These are phyloP conservation scores for Tetranychus truncatus DNA, from an alignment of 2,888 invertebrate genomes.

Conservation along the genomic window DNA sequence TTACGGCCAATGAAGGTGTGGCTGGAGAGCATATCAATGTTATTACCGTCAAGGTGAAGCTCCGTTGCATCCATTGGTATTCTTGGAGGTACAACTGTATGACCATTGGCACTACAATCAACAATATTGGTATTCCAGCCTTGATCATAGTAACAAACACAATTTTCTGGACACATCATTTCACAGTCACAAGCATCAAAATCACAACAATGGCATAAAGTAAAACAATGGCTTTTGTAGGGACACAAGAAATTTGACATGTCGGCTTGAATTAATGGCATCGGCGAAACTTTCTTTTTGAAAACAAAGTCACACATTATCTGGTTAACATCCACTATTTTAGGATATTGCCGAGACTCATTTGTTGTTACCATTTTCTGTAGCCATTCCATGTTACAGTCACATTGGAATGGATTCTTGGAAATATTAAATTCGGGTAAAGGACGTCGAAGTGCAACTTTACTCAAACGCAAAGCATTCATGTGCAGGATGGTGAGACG, in stretches of 20 bases:
- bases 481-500: conserved; percentile 73
- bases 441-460: conserved; percentile 47
- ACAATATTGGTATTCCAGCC: conserved; percentile 69
- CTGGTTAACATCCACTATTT: conserved; percentile 59
- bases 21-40: conserved; percentile 52
- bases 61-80: conserved; percentile 83
- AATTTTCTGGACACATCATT: conserved; percentile 70
- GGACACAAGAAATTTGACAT: conserved; percentile 51
- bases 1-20: conserved; percentile 70
- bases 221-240: conserved; percentile 66
- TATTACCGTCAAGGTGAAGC: conserved; percentile 64
- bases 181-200: conserved; percentile 80
- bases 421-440: conserved; percentile 29
- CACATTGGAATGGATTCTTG: conserved; percentile 45
- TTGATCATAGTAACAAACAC: conserved; percentile 71
- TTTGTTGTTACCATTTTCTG: conserved; percentile 47
- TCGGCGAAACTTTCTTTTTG: not conserved
- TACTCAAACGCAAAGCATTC: conserved; percentile 62
- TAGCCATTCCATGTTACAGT: conserved; percentile 76
- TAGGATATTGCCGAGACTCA: conserved; percentile 56
- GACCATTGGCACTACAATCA: conserved; percentile 41
- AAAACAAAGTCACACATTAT: conserved; percentile 58
- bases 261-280: conserved; percentile 23
- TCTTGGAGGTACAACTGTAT: conserved; percentile 45
- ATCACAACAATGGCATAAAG: conserved; percentile 70